Base-by-base conservation (phyloP, 2,113 vertebrate species). In the Piprites chloris region DNA sequence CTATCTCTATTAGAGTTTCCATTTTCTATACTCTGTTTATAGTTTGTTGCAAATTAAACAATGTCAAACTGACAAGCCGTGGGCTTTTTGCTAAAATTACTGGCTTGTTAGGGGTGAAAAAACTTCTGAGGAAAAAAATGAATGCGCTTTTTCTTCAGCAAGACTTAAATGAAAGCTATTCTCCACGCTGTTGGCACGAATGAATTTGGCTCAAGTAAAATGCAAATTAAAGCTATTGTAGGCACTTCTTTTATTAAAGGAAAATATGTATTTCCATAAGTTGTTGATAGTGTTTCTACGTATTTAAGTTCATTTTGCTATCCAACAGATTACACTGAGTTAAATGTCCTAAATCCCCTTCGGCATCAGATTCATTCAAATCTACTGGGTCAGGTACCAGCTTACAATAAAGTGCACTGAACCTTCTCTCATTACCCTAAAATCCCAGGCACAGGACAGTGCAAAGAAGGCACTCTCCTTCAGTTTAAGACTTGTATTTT, bases 1-100 rank as follows among this genome's bases (percentile, higher is more conserved):
- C 93, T 89, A 56, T 90, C 76, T 94, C 68, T 89, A 76, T 75
- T 96, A 94, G 44, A 78, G 44, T 85, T 96, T 89, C 83, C 88
- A 65, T 94, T 96, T 96, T 89, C 83, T 92, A 42, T 92, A 72
- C 49, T 81, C 83, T 96, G 82, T 93, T 94, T 96, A 96, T 61
- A 52, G 41, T 92, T 96, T 92, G 85, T 46, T 95, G 84, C 49
- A 96, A 95, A 96, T 96, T 92, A 96, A 95, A 90, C 88, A 94
- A 92, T 96, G 92, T 90, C 85, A 93, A 85, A 68, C 72, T 96
- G 96, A 94, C 95, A 96, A 88, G 93, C 61, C 76, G 61, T 47
- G 69, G 15, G 9, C 30, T 89, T 93, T 93, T 90, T 91, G 47
- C 85, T 95, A 74, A 88, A 87, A 92, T 94, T 90, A 78, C 83